phyloP scores from a whole-genome alignment of 92 coral and sea anemone genomes.

The Bergia sp. region DNA sequence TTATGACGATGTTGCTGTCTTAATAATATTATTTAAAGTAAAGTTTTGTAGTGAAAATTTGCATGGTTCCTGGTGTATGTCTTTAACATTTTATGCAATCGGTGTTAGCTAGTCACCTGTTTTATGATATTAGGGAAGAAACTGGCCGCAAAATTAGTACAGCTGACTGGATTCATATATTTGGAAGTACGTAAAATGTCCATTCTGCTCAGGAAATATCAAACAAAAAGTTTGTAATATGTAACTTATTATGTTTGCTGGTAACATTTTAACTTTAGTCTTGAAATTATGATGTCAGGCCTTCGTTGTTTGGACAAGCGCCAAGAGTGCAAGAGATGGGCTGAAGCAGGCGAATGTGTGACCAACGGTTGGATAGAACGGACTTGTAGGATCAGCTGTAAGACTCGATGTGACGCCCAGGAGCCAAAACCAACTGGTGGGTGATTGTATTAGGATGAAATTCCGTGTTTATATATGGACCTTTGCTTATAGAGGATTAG shows the following conservation, averaged over 20 bases:
- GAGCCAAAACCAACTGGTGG: conserved; percentile 76
- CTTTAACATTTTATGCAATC: too few species aligned
- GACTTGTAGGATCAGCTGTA: conserved; percentile 77
- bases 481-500: background rate
- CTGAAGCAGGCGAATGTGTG: conserved; percentile 65
- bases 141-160: too few species aligned
- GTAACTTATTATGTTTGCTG: background rate
- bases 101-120: too few species aligned
- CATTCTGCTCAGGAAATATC: too few species aligned
- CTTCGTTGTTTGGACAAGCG: conserved; percentile 78
- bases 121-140: too few species aligned
- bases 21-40: too few species aligned
- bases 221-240: too few species aligned
- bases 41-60: too few species aligned
- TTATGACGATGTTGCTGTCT: too few species aligned
- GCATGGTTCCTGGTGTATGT: too few species aligned
- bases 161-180: too few species aligned
- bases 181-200: too few species aligned
- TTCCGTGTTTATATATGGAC: background rate
- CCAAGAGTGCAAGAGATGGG: conserved; percentile 64
- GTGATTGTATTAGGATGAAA: background rate
- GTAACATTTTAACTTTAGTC: background rate
- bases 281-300: conserved; percentile 42
- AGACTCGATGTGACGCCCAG: conserved; percentile 73
- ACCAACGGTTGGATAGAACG: conserved; percentile 77